These are phyloP conservation scores for Nymphalis urticae DNA, from an alignment of 2,888 invertebrate species.

Conservation along the genomic window DNA sequence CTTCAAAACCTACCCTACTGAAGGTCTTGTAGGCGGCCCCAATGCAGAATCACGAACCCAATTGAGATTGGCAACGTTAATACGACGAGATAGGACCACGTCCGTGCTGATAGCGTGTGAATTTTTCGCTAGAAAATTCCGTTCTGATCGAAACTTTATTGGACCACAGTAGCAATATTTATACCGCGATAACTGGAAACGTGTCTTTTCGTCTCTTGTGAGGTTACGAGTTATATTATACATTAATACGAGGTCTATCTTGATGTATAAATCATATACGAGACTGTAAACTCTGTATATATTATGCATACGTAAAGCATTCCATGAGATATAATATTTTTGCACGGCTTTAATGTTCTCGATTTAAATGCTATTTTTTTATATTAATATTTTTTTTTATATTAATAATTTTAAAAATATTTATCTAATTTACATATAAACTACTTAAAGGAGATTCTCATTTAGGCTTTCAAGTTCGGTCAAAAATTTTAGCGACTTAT, in stretches of 20 bases:
- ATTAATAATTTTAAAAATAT: too few relatives aligned
- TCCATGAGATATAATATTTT: too few relatives aligned
- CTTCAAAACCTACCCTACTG: constrained; percentile 25
- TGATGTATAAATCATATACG: too few relatives aligned
- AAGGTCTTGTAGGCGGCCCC: constrained; percentile 30
- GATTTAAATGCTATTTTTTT: too few relatives aligned
- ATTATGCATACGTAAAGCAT: too few relatives aligned
- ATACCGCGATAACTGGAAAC: constrained; percentile 26
- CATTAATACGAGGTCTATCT: not conserved
- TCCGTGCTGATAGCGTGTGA: constrained; percentile 28
- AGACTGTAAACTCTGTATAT: too few relatives aligned
- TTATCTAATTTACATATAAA: too few relatives aligned
- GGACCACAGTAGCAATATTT: constrained; percentile 24
- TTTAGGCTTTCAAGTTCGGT: too few relatives aligned
- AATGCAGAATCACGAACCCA: constrained; percentile 65
- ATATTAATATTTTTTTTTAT: too few relatives aligned
- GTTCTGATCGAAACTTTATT: constrained; percentile 29
- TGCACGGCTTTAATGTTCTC: too few relatives aligned
- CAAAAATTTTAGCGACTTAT: too few relatives aligned
- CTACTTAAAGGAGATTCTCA: too few relatives aligned
- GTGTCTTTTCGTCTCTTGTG: constrained; percentile 19
- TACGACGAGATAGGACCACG: constrained; percentile 32
- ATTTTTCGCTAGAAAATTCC: constrained; percentile 30
- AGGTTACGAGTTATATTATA: not conserved
- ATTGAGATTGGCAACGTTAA: constrained; percentile 48